These are phyloP conservation scores for Hylyphantes graminicola DNA, from an alignment of 1,140 invertebrate species.

Conservation along the genomic window DNA sequence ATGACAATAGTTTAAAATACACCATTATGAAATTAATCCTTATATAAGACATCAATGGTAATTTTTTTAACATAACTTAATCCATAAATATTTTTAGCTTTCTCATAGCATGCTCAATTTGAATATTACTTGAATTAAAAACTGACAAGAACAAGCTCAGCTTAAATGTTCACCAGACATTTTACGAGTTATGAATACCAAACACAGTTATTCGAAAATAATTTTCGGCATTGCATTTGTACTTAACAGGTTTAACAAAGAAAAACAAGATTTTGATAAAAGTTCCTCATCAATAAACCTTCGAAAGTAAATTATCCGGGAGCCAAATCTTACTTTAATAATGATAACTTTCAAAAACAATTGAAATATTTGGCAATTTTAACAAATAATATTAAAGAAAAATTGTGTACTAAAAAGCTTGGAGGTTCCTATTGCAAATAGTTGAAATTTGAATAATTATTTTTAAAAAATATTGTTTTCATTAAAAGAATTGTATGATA, in stretches of 20 bases:
- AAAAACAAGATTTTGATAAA: slow-evolving; percentile 3
- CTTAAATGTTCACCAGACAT: too few relatives aligned
- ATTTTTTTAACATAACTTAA: too few relatives aligned
- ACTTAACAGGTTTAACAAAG: slow-evolving; percentile 38
- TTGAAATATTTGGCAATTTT: not conserved
- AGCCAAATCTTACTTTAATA: not conserved
- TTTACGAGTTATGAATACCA: too few relatives aligned
- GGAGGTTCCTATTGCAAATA: too few relatives aligned
- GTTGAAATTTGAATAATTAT: too few relatives aligned
- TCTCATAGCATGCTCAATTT: too few relatives aligned
- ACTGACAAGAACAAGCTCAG: not conserved
- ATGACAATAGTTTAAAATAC: too few relatives aligned
- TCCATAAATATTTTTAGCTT: too few relatives aligned
- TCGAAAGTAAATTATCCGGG: too few relatives aligned
- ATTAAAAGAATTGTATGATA: not conserved
- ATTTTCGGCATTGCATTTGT: slow-evolving; percentile 52
- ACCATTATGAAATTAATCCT: too few relatives aligned
- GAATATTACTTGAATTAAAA: not conserved
- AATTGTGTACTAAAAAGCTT: not conserved
- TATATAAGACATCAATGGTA: too few relatives aligned
- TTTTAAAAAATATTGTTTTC: not conserved
- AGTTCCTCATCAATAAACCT: too few relatives aligned
- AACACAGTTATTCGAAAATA: slow-evolving; percentile 14
- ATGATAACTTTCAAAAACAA: not conserved
- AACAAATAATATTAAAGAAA: not conserved